Base-by-base conservation (phyloP, 2,888 invertebrate genomes). In the Invenusta paracnida region DNA sequence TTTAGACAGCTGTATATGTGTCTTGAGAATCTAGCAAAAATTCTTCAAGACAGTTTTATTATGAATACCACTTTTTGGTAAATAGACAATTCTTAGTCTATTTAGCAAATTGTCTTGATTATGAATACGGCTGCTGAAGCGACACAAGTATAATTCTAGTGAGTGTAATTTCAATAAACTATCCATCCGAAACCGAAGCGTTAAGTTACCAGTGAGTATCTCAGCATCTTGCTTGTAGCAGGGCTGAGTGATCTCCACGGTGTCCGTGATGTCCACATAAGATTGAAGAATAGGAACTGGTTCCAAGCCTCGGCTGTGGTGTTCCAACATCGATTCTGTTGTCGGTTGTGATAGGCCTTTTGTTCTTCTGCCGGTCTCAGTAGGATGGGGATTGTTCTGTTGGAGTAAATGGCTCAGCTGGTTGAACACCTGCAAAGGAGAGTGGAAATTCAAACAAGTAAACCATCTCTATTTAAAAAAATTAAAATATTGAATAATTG, bases 391-490 rank as follows among this genome's bases (percentile, higher is more conserved):
- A 23, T 73, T 23, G 73, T 73, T 25, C 25, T 73, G 73, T 73
- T 73, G 73, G 23, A 98, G 93, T 87, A 97, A 97, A 92, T 96
- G 96, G 90, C 96, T 96, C 89, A 98, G 96, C 90, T 97, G 97
- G 90, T 95, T 96, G 92, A 98, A 97, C 11, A 98, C 96, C 92
- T 96, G 96, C 87, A 95, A 95, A 48, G 17, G 11, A 48, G 23
- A 98, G 93, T 87, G 97, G 97, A 92, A 96, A 96, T 90, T 96
- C 96, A 89, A 98, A 96, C 90, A 97, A 97, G 90, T 95, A 96
- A 92, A 98, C 97, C 11, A 98, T 96, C 92, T 96, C 96, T 48
- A 48, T 48, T 48, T 48, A 48, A 48, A 48, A 48, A 48, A 48
- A 11, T 5, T 11, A 48, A 11, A 17, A 48, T 11, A 48, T 48